Percentiles rank a stretch among this genome's conserved stretches.
phyloP scores from a whole-genome alignment of 2,113 vertebrate genomes.

The Jaculus jaculus region DNA sequence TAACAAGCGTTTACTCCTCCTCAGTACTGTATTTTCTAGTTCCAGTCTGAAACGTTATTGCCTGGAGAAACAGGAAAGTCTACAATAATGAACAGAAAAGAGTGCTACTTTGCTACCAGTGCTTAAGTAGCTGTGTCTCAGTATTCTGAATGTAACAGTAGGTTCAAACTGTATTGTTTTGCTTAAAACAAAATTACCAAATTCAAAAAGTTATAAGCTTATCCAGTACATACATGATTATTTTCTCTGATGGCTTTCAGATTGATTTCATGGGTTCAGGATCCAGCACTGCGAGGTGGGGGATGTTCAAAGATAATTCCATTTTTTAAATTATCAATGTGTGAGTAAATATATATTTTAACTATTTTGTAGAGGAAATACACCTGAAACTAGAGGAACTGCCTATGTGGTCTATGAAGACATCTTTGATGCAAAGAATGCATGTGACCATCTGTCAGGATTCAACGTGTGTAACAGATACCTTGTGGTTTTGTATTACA shows the following conservation, averaged over 20 bases:
- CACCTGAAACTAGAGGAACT: constrained; percentile 96
- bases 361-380: constrained; percentile 91
- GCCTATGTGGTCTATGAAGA: constrained; percentile 99
- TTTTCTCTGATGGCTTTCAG: constrained; percentile 35
- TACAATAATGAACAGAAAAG: neutral
- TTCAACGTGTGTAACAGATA: constrained; percentile 99
- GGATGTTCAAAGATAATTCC: neutral
- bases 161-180: neutral
- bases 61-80: neutral
- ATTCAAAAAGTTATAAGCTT: constrained; percentile 16
- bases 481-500: constrained; percentile 98
- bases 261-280: neutral
- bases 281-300: too few species aligned
- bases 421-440: constrained; percentile 99
- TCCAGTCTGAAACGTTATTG: neutral
- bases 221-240: neutral
- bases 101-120: neutral
- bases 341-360: neutral
- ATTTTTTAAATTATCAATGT: neutral
- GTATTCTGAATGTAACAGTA: neutral
- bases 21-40: neutral
- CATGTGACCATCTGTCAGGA: constrained; percentile 98
- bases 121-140: neutral
- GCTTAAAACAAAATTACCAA: constrained; percentile 21
- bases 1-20: neutral